Evolutionary conservation across 2,113 vertebrate genomes (phyloP), one percentile per base, ranked within the genome.

Genomic region (Excalfactoria chinensis): DNA sequence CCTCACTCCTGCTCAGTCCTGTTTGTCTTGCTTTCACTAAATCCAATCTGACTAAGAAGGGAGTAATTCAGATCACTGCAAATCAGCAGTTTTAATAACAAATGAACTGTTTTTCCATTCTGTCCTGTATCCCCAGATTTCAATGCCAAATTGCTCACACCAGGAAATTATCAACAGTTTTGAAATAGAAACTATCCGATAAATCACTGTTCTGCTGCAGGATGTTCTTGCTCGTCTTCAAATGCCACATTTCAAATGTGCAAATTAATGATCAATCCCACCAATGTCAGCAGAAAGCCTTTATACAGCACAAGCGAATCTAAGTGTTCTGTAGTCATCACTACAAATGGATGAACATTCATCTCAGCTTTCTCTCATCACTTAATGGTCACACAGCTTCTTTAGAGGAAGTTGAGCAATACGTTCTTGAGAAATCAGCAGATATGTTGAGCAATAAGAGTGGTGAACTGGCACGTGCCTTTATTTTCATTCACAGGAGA

Each of bases 11-110:
- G 30, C 13, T 82, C 26, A 17, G 37, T 84, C 37, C 2, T 37
- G 30, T 79, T 90, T 93, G 10, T 86, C 51, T 84, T 90, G 17
- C 32, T 92, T 75, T 90, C 53, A 86, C 77, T 81, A 63, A 81
- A 67, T 88, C 25, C 84, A 78, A 84, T 30, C 40, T 92, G 26
- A 35, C 62, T 62, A 90, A 82, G 66, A 77, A 71, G 84, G 37
- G 37, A 92, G 32, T 77, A 63, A 78, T 46, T 71, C 49, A 78
- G 76, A 79, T 84, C 30, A 84, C 40, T 82, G 30, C 68, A 91
- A 84, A 75, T 84, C 43, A 62, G 23, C 35, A 78, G 30, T 82
- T 95, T 72, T 75, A 53, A 15, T 71, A 56, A 78, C n/a, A 93
- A 93, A 78, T 46, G 1, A 83, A 46, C 28, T 55, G 5, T 17